Percentiles rank a stretch among this genome's conserved stretches.
Conservation (phyloP, 2,113 vertebrate genomes). For the Periophthalmus modestus region DNA sequence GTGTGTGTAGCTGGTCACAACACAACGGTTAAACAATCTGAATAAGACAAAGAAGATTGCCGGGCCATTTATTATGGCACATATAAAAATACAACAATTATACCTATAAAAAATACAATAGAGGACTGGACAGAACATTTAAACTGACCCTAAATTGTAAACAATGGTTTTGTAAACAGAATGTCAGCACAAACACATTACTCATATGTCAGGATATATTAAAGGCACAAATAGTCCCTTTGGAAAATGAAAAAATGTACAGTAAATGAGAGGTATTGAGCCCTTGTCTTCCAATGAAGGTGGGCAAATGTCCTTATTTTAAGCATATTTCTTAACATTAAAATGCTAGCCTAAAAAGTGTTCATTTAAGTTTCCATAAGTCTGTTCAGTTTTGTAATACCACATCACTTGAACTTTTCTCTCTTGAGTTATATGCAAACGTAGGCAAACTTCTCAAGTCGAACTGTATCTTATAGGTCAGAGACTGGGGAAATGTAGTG, state of each 20-base stretch:
- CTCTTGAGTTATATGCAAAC: too few species aligned
- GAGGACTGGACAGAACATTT: slow-evolving; percentile 61
- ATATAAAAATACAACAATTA: slow-evolving; percentile 45
- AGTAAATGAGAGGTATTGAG: slow-evolving; percentile 47
- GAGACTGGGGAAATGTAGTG: slow-evolving; percentile 85
- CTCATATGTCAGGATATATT: slow-evolving; percentile 53
- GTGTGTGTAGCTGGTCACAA: too few species aligned
- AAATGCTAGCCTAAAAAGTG: slow-evolving; percentile 14
- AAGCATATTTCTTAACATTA: slow-evolving; percentile 21
- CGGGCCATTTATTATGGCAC: slow-evolving; percentile 63
- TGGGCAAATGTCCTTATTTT: slow-evolving; percentile 8
- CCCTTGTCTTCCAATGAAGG: slow-evolving; percentile 13
- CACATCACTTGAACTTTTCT: not conserved
- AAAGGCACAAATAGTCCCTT: slow-evolving; percentile 65
- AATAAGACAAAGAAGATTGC: slow-evolving; percentile 17
- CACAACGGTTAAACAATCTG: not conserved
- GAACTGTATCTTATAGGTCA: slow-evolving; percentile 63
- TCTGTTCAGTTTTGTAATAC: slow-evolving; percentile 12
- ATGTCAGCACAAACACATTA: slow-evolving; percentile 61
- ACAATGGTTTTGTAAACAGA: slow-evolving; percentile 73
- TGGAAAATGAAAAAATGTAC: slow-evolving; percentile 28
- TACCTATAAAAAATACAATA: slow-evolving; percentile 69
- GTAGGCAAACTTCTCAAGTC: not conserved
- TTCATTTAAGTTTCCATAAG: not conserved
- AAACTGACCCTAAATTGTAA: slow-evolving; percentile 62